Evolutionary conservation across 2,113 vertebrate species (phyloP), one percentile per base, ranked within the genome.

Genomic region (Struthidea cinerea): DNA sequence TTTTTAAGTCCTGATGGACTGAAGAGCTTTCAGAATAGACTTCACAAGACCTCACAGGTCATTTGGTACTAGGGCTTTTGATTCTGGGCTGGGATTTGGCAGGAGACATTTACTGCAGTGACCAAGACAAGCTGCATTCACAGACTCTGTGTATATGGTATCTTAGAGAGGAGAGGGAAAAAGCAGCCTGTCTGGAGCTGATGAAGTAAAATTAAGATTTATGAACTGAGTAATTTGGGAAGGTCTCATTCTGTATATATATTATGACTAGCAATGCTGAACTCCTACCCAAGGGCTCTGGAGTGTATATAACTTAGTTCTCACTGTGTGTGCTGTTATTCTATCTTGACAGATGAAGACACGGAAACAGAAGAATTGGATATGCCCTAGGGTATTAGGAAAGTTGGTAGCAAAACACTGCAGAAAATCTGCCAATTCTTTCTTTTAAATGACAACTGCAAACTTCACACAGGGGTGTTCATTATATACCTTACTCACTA

Each of bases 211-310:
- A 82, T 65, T 47, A 71, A 93, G 89, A 96, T 96, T 94, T 93
- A 96, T 81, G 88, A 80, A 70, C 79, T 55, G 76, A 81, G 64
- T 92, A 65, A 90, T 88, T 92, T 90, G 67, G 78, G 49, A 93
- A 77, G 50, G 91, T 95, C 71, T 96, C 70, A 50, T 59, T 93
- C 89, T 85, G 81, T 90, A 26, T 93, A 93, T 93, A 61, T 87
- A 83, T 94, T 91, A 28, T 95, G 96, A 94, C 91, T 95, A 91
- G 55, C 71, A 50, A 42, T n/a, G 59, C 84, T 97, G 89, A 96
- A 85, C 94, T 89, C 85, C 55, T 91, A 79, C 67, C 60, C 81
- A 44, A 71, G 89, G 80, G 42, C 69, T 92, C 61, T 52, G 57
- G 41, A 87, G 61, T 57, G 52, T 84, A 16, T 91, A 50, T 79